A percentile compares a stretch with the other conserved stretches of the same genome.
These are phyloP conservation scores for Erebia aethiops DNA, from an alignment of 2,888 invertebrate species.

Conservation along the genomic window DNA sequence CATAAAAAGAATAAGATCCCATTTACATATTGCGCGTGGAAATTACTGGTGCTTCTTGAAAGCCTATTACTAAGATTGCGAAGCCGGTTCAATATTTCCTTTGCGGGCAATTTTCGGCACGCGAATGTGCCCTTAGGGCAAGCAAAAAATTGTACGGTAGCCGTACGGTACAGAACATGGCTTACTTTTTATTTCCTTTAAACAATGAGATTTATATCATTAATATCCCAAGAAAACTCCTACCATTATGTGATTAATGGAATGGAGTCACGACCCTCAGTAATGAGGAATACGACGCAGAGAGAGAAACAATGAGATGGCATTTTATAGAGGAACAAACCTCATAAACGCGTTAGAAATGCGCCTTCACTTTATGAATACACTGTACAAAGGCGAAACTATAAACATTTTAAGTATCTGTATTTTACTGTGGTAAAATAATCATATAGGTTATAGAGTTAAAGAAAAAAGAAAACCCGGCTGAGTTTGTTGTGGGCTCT, in stretches of 20 bases:
- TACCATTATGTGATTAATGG: too few relatives aligned
- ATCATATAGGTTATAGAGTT: too few relatives aligned
- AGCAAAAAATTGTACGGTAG: conserved; percentile 64
- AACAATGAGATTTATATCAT: conserved; percentile 37
- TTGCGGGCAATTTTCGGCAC: conserved; percentile 73
- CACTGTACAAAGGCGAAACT: too few relatives aligned
- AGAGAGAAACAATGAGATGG: conserved; percentile 39
- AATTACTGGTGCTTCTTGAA: conserved; percentile 29
- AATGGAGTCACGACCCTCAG: too few relatives aligned
- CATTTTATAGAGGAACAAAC: not conserved
- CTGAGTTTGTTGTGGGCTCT: too few relatives aligned
- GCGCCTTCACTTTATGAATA: not conserved
- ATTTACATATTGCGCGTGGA: conserved; percentile 14
- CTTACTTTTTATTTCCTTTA: conserved; percentile 62
- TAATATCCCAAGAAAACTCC: too few relatives aligned
- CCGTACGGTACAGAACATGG: conserved; percentile 47
- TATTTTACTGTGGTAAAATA: too few relatives aligned
- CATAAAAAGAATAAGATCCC: conserved; percentile 21
- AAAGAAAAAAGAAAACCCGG: too few relatives aligned
- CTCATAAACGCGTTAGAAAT: not conserved
- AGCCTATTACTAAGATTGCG: conserved; percentile 40
- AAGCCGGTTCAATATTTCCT: conserved; percentile 40
- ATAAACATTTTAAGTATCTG: too few relatives aligned
- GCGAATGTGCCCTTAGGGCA: conserved; percentile 60
- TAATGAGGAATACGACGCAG: too few relatives aligned